phyloP scores from a whole-genome alignment of 2,888 invertebrate species.

The Drosophila tripunctata region DNA sequence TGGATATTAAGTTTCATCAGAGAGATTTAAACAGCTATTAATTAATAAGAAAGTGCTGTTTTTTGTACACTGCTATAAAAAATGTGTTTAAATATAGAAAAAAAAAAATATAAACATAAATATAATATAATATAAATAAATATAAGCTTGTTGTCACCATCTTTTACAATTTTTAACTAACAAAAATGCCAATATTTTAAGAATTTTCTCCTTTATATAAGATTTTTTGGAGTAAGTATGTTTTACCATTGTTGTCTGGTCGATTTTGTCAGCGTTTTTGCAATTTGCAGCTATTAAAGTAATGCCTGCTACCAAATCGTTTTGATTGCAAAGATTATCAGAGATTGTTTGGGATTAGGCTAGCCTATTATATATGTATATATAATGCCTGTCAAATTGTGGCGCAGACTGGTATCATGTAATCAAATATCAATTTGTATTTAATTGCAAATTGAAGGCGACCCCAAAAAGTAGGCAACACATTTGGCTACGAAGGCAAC shows the following conservation, averaged over 20 bases:
- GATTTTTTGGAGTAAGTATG: no score
- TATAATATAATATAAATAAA: no score
- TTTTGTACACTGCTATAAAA: background rate
- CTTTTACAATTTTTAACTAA: no score
- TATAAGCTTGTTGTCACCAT: no score
- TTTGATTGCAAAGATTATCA: constrained; percentile 17
- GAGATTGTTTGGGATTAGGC: constrained; percentile 11
- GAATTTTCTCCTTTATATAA: no score
- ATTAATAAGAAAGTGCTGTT: background rate
- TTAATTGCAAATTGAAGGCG: constrained; percentile 54
- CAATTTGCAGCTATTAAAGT: constrained; percentile 1
- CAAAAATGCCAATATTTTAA: no score
- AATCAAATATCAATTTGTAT: constrained; percentile 59
- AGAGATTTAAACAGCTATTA: background rate
- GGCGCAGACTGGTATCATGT: constrained; percentile 14
- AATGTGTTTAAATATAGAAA: background rate
- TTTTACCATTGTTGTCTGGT: no score
- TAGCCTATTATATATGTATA: background rate
- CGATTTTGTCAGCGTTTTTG: background rate
- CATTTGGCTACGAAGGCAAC: constrained; percentile 39
- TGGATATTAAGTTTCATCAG: background rate
- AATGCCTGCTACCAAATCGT: background rate
- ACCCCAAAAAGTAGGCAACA: constrained; percentile 52
- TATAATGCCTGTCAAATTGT: constrained; percentile 7
- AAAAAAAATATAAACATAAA: no score